phyloP scores from a whole-genome alignment of 2,113 vertebrate species.

The Fregata magnificens region DNA sequence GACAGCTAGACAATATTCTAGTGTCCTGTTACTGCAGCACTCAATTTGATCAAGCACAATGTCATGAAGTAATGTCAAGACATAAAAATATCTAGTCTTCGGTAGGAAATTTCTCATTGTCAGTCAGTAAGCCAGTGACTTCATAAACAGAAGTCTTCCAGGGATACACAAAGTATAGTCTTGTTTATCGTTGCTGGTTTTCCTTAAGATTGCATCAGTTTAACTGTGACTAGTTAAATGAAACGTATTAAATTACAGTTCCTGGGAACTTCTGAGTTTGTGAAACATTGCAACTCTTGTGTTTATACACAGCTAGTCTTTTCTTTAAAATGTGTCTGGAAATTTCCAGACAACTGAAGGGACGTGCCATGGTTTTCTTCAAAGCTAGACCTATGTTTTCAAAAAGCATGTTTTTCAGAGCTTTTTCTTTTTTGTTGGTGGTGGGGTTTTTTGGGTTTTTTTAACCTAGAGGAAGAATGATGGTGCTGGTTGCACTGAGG shows the following conservation, averaged over 20 bases:
- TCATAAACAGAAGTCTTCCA: neutral
- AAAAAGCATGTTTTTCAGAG: neutral
- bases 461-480: neutral
- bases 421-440: neutral
- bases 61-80: neutral
- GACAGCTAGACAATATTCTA: neutral
- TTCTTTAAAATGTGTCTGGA: neutral
- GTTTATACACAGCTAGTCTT: neutral
- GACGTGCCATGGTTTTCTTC: neutral
- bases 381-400: neutral
- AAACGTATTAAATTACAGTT: neutral
- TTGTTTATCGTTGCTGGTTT: neutral
- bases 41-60: neutral
- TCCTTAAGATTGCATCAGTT: neutral
- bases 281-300: neutral
- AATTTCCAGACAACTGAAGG: neutral
- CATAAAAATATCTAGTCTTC: neutral
- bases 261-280: neutral
- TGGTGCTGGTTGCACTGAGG: neutral
- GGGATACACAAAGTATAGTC: neutral
- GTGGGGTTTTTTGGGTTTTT: no score
- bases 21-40: neutral
- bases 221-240: slow-evolving; percentile 2
- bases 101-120: neutral
- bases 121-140: neutral